These are phyloP conservation scores for Ginglymostoma cirratum DNA, from an alignment of 2,113 vertebrate species.

Conservation along the genomic window DNA sequence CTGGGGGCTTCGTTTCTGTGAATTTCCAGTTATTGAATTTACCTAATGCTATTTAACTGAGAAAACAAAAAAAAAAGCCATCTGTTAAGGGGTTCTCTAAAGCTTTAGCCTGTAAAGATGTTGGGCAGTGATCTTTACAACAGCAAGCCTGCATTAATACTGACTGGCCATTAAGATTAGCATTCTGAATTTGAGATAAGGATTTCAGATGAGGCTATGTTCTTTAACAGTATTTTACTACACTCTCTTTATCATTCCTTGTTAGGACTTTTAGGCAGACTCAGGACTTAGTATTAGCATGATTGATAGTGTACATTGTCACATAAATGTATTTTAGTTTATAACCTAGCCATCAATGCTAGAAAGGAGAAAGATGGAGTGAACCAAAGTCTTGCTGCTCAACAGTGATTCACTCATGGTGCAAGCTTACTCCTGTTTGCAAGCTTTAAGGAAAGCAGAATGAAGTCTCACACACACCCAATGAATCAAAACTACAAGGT, in stretches of 20 bases:
- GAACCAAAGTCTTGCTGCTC: background rate
- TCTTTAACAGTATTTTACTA: conserved; percentile 13
- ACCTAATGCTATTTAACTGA: background rate
- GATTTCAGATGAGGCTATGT: background rate
- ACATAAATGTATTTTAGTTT: background rate
- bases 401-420: background rate
- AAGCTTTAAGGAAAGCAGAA: background rate
- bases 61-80: background rate
- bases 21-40: background rate
- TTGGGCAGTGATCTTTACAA: background rate
- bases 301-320: background rate
- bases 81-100: conserved; percentile 22
- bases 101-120: conserved; percentile 33
- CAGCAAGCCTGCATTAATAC: conserved; percentile 5
- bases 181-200: conserved; percentile 1
- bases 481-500: background rate
- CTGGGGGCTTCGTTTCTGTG: background rate
- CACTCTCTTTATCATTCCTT: conserved; percentile 28
- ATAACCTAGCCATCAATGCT: background rate
- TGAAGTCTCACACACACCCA: background rate
- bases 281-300: conserved; percentile 17
- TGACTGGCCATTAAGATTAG: background rate
- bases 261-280: conserved; percentile 12
- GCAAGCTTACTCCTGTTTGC: background rate
- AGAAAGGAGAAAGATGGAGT: background rate